Evolutionary conservation across 1,140 invertebrate species (phyloP).

Genomic region (Papilio helenus): DNA sequence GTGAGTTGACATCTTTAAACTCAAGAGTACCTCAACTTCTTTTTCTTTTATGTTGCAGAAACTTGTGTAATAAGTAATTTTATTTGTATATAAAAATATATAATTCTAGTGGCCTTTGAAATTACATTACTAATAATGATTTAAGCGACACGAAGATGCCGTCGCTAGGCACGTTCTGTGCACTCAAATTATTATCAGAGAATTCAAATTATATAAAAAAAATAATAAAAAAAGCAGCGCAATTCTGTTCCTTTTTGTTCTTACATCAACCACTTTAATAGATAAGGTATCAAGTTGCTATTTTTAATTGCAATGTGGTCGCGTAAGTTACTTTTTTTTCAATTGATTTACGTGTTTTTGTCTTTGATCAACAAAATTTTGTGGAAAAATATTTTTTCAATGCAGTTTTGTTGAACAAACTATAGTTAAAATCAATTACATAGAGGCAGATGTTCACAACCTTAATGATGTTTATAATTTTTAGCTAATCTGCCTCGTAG

Average conservation of each 20-base stretch:
- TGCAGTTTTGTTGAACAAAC: background rate
- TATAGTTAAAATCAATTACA: background rate
- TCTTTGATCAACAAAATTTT: background rate
- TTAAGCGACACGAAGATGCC: constrained; percentile 19
- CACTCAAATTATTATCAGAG: constrained; percentile 32
- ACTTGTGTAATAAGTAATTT: background rate
- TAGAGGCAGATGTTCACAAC: constrained; percentile 1
- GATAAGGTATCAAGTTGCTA: background rate
- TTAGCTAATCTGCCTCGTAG: background rate
- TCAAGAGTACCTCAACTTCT: background rate
- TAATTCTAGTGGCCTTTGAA: background rate
- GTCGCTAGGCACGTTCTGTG: constrained; percentile 15
- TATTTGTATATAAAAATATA: background rate
- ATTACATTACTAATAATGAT: constrained; percentile 20
- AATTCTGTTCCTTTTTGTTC: background rate
- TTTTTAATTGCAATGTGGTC: background rate
- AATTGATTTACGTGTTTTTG: background rate
- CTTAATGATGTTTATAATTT: background rate
- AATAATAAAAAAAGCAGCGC: background rate
- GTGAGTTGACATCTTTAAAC: background rate
- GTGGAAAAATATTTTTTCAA: background rate
- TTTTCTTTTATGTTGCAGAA: background rate
- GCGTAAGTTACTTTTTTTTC: background rate
- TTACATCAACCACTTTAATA: background rate
- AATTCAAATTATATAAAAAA: background rate